These are phyloP conservation scores for Machimus atricapillus DNA, from an alignment of 2,888 invertebrate species.

Conservation along the genomic window DNA sequence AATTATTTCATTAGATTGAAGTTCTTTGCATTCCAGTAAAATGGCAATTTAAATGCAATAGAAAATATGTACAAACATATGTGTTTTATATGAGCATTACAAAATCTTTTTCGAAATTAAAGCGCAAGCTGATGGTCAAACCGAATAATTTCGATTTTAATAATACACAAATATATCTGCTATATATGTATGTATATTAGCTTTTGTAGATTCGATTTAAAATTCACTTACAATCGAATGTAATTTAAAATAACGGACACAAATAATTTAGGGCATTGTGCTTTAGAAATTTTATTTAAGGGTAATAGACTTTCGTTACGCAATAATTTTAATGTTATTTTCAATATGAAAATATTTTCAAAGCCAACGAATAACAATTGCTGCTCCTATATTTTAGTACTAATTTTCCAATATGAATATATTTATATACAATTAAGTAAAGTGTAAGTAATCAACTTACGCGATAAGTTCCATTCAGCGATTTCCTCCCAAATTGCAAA, in stretches of 20 bases:
- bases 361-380: neutral
- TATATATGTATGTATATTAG: neutral
- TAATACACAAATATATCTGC: neutral
- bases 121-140: neutral
- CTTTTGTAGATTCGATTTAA: neutral
- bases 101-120: neutral
- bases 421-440: neutral
- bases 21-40: neutral
- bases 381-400: neutral
- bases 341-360: neutral
- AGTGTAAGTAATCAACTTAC: too few species aligned
- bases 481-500: too few species aligned
- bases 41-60: neutral
- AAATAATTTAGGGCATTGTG: neutral
- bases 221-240: neutral
- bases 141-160: neutral
- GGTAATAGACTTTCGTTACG: neutral
- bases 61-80: neutral
- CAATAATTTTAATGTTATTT: neutral
- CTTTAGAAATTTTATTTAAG: neutral
- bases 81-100: neutral
- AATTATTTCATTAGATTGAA: neutral
- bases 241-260: neutral
- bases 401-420: neutral
- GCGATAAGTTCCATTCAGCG: too few species aligned